Conservation (phyloP, 1,140 invertebrate genomes). For the Chelonus insularis region DNA sequence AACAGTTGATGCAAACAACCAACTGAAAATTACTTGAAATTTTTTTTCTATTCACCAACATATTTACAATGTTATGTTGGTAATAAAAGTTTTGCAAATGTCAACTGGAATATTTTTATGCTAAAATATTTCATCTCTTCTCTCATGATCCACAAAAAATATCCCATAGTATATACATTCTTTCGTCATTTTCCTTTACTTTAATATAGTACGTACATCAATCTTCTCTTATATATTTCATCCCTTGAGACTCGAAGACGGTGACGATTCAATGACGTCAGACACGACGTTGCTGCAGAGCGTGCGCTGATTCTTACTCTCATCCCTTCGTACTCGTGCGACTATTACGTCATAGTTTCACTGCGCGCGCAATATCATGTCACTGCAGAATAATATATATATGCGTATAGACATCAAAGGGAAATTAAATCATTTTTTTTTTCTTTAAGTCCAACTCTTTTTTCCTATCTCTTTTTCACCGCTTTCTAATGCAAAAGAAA, state of each 20-base stretch:
- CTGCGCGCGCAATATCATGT: slow-evolving; percentile 10
- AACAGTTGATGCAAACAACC: neutral
- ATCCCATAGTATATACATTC: too few relatives aligned
- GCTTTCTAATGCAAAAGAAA: too few relatives aligned
- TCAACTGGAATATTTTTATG: too few relatives aligned
- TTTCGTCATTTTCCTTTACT: too few relatives aligned
- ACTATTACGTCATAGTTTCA: slow-evolving; percentile 27
- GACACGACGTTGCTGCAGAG: neutral
- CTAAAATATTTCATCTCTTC: neutral
- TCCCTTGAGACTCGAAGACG: neutral
- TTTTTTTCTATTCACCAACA: too few relatives aligned
- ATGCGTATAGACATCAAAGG: neutral
- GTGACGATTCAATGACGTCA: slow-evolving; percentile 29
- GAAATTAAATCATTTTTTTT: neutral
- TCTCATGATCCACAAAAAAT: too few relatives aligned
- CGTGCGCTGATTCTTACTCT: slow-evolving; percentile 9
- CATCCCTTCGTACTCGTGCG: neutral
- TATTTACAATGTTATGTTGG: too few relatives aligned
- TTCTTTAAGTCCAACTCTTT: neutral
- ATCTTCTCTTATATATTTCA: too few relatives aligned
- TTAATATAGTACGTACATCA: too few relatives aligned
- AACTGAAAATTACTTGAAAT: slow-evolving; percentile 1
- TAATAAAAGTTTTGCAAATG: too few relatives aligned
- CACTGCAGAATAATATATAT: slow-evolving; percentile 5
- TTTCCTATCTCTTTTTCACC: neutral